Evolutionary conservation across 2,888 invertebrate genomes (phyloP).

Genomic region (Catocala nupta): DNA sequence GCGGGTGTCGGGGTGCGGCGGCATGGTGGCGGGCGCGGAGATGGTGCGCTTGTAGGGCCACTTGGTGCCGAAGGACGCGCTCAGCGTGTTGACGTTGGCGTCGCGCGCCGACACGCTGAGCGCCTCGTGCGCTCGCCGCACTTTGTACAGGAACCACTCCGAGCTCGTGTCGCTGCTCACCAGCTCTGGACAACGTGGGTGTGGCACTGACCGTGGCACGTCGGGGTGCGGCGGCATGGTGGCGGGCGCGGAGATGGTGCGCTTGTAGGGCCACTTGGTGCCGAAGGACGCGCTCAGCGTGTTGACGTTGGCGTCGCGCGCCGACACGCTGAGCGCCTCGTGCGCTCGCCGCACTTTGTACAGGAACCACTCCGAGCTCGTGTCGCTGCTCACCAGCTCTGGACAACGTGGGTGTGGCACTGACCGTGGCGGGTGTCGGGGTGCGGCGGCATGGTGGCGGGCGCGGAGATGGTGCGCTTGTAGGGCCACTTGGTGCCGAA

Average conservation of each 20-base stretch:
- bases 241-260: conserved; percentile 97
- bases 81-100: conserved; percentile 89
- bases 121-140: conserved; percentile 96
- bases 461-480: conserved; percentile 97
- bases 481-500: conserved; percentile 98
- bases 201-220: conserved; percentile 29
- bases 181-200: conserved; percentile 90
- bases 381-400: conserved; percentile 96
- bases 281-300: conserved; percentile 96
- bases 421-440: conserved; percentile 35
- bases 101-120: conserved; percentile 88
- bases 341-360: conserved; percentile 96
- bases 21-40: conserved; percentile 96
- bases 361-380: conserved; percentile 94
- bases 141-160: conserved; percentile 94
- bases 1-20: conserved; percentile 74
- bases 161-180: conserved; percentile 95
- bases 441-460: conserved; percentile 92
- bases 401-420: conserved; percentile 22
- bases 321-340: conserved; percentile 93
- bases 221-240: conserved; percentile 89
- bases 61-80: conserved; percentile 96
- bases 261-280: conserved; percentile 97
- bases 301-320: conserved; percentile 71
- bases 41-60: conserved; percentile 98